These are phyloP conservation scores for Leucoraja ocellata DNA, from an alignment of 2,797 vertebrate genomes.

Conservation along the genomic window DNA sequence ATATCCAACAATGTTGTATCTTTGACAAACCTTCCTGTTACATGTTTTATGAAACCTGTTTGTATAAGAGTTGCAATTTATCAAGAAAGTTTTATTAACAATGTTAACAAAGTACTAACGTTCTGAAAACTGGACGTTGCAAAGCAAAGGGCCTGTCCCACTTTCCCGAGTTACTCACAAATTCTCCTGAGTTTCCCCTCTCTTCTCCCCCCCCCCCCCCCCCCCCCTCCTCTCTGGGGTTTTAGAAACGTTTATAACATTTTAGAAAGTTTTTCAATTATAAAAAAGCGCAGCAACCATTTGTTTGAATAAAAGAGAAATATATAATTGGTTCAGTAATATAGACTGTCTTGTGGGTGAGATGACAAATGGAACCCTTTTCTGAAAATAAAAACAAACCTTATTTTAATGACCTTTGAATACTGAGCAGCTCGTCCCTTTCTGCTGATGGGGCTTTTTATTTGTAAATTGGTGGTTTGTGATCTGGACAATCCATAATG, in stretches of 20 bases:
- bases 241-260: no score
- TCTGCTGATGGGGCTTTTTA: slow-evolving; percentile 44
- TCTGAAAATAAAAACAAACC: neutral
- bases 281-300: neutral
- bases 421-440: slow-evolving; percentile 43
- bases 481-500: slow-evolving; percentile 43
- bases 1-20: no score
- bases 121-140: neutral
- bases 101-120: neutral
- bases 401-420: neutral
- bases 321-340: neutral
- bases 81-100: neutral
- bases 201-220: no score
- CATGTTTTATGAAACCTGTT: neutral
- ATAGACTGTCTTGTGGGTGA: neutral
- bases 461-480: slow-evolving; percentile 52
- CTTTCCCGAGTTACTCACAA: no score
- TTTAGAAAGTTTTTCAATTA: neutral
- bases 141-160: neutral
- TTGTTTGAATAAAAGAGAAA: neutral
- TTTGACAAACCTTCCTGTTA: no score
- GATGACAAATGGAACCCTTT: neutral
- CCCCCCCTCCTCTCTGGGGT: neutral
- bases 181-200: no score
- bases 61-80: neutral